phyloP scores from a whole-genome alignment of 1,140 invertebrate genomes.

The Eciton burchellii region DNA sequence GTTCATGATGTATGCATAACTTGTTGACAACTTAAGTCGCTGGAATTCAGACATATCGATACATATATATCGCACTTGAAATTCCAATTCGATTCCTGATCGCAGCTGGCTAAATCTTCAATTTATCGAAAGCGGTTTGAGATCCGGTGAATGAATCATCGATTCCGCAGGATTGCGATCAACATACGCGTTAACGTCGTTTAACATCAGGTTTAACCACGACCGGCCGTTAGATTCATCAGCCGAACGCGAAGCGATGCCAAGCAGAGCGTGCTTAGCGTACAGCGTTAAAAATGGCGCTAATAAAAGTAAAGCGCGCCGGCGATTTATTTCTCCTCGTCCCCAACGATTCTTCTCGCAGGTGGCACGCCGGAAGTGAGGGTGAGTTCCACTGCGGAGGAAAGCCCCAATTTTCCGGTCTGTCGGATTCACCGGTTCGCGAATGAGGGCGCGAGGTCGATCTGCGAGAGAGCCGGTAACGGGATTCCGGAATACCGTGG shows the following conservation, averaged over 20 bases:
- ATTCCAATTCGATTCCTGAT: not conserved
- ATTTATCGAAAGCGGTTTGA: not conserved
- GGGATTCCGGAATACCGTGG: slow-evolving; percentile 7
- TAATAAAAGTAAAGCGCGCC: slow-evolving; percentile 12
- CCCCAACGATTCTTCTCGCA: slow-evolving; percentile 41
- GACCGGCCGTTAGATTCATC: not conserved
- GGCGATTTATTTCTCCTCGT: slow-evolving; percentile 58
- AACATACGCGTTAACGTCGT: not conserved
- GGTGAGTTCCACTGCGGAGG: slow-evolving; percentile 68
- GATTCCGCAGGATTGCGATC: not conserved
- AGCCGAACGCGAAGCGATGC: not conserved
- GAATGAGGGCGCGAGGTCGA: slow-evolving; percentile 32
- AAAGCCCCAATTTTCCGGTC: slow-evolving; percentile 79
- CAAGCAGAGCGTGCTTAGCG: not conserved
- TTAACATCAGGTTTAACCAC: not conserved
- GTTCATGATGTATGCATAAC: not conserved
- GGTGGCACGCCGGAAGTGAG: slow-evolving; percentile 71
- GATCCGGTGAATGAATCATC: not conserved
- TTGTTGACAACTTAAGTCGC: no score
- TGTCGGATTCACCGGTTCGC: slow-evolving; percentile 59
- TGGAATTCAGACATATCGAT: no score
- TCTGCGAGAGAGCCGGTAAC: slow-evolving; percentile 13
- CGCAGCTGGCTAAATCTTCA: not conserved
- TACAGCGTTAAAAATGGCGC: slow-evolving; percentile 7
- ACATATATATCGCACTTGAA: no score